phyloP scores from a whole-genome alignment of 2,888 invertebrate species.

The Achlya flavicornis region DNA sequence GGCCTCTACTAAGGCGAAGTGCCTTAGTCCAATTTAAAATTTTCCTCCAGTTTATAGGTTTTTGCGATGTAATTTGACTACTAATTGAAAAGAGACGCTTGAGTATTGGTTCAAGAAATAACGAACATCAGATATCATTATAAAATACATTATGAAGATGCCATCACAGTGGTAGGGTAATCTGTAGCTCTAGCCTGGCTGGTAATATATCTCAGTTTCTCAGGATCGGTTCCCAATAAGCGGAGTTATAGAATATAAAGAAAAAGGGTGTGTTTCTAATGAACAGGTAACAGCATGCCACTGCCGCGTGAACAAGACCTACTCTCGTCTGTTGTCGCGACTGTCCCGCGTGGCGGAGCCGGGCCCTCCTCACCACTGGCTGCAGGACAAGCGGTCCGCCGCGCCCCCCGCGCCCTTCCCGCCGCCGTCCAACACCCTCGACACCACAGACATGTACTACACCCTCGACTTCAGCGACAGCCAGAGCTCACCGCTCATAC shows the following conservation, averaged over 20 bases:
- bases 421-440: conserved; percentile 79
- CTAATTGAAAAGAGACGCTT: no score
- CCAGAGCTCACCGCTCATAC: conserved; percentile 89
- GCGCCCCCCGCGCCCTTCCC: conserved; percentile 46
- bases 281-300: conserved; percentile 89
- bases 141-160: no score
- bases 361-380: conserved; percentile 82
- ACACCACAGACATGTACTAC: conserved; percentile 90
- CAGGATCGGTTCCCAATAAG: no score
- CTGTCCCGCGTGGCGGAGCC: conserved; percentile 70
- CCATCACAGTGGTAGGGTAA: no score
- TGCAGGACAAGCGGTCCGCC: conserved; percentile 81
- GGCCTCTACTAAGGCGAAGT: no score
- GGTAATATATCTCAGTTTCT: no score
- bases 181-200: no score
- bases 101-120: no score
- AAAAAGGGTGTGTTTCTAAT: background rate
- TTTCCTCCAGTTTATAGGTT: no score
- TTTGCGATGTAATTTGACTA: no score
- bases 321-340: conserved; percentile 85
- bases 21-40: no score
- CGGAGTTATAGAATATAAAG: background rate
- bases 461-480: conserved; percentile 91
- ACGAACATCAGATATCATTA: no score
- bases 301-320: conserved; percentile 91